Evolutionary conservation across 2,113 vertebrate genomes (phyloP).

Genomic region (Datnioides undecimradiatus): DNA sequence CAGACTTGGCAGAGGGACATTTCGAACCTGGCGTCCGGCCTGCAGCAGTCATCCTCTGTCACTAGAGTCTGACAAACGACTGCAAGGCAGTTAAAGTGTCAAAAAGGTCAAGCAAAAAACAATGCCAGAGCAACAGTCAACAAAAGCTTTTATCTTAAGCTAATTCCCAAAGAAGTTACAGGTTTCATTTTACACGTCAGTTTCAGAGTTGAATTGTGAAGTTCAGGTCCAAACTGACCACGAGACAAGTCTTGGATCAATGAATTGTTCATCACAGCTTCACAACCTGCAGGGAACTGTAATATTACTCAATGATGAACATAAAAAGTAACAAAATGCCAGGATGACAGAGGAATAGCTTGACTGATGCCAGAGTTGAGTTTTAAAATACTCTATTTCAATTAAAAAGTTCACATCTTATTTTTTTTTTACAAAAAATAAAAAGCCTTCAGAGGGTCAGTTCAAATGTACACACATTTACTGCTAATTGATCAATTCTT

Average conservation of each 20-base stretch:
- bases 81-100: not conserved
- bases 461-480: not conserved
- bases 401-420: not conserved
- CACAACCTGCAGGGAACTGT: not conserved
- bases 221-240: not conserved
- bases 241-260: not conserved
- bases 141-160: no score
- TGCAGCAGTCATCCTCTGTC: slow-evolving; percentile 31
- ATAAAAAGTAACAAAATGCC: not conserved
- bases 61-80: slow-evolving; percentile 14
- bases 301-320: not conserved
- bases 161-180: not conserved
- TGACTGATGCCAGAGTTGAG: no score
- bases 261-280: not conserved
- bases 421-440: not conserved
- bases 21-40: slow-evolving; percentile 41
- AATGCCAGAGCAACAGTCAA: no score
- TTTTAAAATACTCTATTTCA: not conserved
- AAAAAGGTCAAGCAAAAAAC: not conserved
- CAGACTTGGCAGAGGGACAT: slow-evolving; percentile 83
- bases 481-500: not conserved
- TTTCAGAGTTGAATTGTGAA: not conserved
- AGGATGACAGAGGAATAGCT: not conserved
- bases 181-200: not conserved
- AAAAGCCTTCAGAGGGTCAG: not conserved